A percentile compares a stretch with the other conserved stretches of the same genome.
These are phyloP conservation scores for Zeugodacus cucurbitae DNA, from an alignment of 1,140 invertebrate genomes.

Conservation along the genomic window DNA sequence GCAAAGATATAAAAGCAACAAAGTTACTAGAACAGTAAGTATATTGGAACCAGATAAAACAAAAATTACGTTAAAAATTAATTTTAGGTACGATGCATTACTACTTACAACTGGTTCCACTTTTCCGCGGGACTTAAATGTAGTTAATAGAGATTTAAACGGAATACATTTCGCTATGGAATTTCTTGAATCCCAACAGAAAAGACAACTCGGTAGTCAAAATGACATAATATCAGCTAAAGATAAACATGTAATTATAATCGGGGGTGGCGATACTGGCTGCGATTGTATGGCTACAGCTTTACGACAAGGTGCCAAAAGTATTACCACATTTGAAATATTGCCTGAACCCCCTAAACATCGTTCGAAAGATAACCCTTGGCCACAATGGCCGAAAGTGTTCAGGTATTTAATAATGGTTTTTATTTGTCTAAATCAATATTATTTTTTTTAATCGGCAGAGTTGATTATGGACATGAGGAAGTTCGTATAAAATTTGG, in stretches of 20 bases:
- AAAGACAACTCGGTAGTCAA: constrained; percentile 85
- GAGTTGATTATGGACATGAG: constrained; percentile 98
- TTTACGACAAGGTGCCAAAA: constrained; percentile 95
- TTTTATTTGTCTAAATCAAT: neutral
- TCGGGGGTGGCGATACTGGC: constrained; percentile 99
- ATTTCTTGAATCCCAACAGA: constrained; percentile 97
- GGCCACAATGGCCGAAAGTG: constrained; percentile 97
- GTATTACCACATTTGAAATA: constrained; percentile 97
- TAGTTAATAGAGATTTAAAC: constrained; percentile 83
- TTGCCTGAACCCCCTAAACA: constrained; percentile 87
- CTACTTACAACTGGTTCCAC: constrained; percentile 94
- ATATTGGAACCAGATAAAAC: neutral
- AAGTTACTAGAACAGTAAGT: constrained; percentile 71
- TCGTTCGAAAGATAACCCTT: constrained; percentile 90
- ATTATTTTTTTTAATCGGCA: constrained; percentile 47
- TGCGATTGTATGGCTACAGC: constrained; percentile 99
- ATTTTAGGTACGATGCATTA: constrained; percentile 81
- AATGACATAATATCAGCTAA: constrained; percentile 79
- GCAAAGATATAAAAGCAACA: constrained; percentile 87
- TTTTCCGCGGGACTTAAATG: constrained; percentile 92
- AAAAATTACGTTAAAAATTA: neutral
- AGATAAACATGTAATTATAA: constrained; percentile 95
- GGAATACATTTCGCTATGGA: constrained; percentile 98
- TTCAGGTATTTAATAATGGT: constrained; percentile 72
- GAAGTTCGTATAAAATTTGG: constrained; percentile 94